These are phyloP conservation scores for Procavia capensis DNA, from an alignment of 2,113 vertebrate species.

Conservation along the genomic window DNA sequence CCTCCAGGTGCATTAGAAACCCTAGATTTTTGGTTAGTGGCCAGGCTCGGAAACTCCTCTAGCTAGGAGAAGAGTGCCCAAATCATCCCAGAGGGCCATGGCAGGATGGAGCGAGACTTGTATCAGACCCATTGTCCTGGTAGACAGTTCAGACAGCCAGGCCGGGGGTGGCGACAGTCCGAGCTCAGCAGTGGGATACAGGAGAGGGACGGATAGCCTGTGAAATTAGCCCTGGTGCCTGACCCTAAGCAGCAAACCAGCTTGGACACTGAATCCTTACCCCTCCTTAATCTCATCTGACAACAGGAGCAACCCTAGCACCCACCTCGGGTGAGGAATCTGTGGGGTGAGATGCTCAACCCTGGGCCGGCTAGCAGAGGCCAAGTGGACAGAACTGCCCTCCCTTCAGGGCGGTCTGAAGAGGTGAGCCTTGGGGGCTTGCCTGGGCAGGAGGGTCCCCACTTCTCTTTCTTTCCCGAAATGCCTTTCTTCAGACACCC, in stretches of 20 bases:
- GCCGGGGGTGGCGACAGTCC: background rate
- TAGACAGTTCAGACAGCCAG: background rate
- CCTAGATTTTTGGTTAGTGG: no score
- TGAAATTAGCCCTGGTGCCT: background rate
- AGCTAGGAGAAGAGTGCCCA: background rate
- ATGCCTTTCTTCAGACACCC: background rate
- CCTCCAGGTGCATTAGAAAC: no score
- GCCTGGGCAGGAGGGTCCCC: background rate
- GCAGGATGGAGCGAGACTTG: background rate
- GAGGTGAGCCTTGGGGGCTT: accelerated
- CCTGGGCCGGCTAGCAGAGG: background rate
- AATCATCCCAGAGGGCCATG: accelerated
- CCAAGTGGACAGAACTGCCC: background rate
- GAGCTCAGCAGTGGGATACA: background rate
- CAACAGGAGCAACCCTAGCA: background rate
- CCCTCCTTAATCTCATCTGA: background rate
- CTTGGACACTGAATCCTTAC: background rate
- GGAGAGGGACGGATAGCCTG: background rate
- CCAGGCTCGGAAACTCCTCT: no score
- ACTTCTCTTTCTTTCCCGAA: background rate
- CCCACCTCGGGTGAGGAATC: background rate
- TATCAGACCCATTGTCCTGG: background rate
- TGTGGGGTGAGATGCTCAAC: background rate
- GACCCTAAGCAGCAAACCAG: background rate
- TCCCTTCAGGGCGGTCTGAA: accelerated